Evolutionary conservation across 2,113 vertebrate genomes (phyloP).

Genomic region (Brienomyrus longianalis): DNA sequence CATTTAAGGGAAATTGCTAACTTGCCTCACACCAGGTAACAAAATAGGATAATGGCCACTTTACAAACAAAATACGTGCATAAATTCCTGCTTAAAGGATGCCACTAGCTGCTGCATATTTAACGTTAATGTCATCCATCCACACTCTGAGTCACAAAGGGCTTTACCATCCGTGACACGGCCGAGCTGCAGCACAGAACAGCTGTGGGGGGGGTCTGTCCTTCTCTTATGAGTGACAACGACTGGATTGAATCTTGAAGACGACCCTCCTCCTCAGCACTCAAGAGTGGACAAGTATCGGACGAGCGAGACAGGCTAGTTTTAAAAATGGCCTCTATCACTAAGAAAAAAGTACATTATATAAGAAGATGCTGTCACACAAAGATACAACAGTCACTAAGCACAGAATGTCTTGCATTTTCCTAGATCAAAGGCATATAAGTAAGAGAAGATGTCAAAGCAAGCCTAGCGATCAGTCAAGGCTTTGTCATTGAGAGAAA

Average conservation of each 20-base stretch:
- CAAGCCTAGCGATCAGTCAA: conserved; percentile 49
- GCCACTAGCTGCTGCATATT: not conserved
- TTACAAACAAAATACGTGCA: not conserved
- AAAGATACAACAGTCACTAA: conserved; percentile 14
- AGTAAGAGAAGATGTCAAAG: conserved; percentile 49
- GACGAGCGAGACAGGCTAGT: conserved; percentile 57
- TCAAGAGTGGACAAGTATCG: conserved; percentile 46
- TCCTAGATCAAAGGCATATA: conserved; percentile 40
- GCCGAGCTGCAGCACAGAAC: not conserved
- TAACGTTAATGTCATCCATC: not conserved
- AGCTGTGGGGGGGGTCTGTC: not conserved
- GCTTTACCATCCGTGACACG: not conserved
- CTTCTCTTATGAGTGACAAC: not conserved
- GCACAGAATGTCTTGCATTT: conserved; percentile 29
- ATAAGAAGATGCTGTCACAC: conserved; percentile 30
- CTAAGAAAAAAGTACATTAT: conserved; percentile 19
- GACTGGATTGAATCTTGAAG: conserved; percentile 27
- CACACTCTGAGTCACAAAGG: not conserved
- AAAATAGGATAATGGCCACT: not conserved
- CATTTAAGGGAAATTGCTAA: not conserved
- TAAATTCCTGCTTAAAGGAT: not conserved
- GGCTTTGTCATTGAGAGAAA: conserved; percentile 42
- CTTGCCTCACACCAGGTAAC: not conserved
- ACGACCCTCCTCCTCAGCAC: not conserved
- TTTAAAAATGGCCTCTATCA: conserved; percentile 29